Base-by-base conservation (phyloP, 2,888 invertebrate species). In the Pseudococcus jackbeardsleyi region DNA sequence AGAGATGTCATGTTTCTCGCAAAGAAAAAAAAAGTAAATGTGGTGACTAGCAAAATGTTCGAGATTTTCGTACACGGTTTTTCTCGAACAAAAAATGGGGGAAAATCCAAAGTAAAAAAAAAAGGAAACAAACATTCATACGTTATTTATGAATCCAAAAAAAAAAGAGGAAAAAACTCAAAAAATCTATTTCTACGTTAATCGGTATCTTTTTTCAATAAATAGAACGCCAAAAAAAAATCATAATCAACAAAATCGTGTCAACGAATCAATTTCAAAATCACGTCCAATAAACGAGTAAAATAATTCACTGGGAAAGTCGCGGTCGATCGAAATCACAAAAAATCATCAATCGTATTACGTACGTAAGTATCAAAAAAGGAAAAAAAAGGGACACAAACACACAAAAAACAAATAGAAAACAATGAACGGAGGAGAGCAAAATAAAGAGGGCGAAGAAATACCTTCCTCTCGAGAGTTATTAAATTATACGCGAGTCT, bases 1-100 rank as follows among this genome's bases (percentile, higher is more conserved):
- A 48, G 68, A 72, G 86, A 86, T 86, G 86, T 86, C 86, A 68
- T 68, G 68, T 86, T 86, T 86, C 86, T 86, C 86, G 86, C 86
- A 68, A 68, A 77, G 39, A 77, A 77, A 77, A 39, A 46, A 72
- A 72, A 82, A 82, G 7, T 50, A 50, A 15, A 50, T 15, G 48
- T 50, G 48, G 48, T 50, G 48, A 50, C 48, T 50, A 50, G 48
- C 15, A 82, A 82, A 42, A 82, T 19, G 79, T 82, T 82, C 79
- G 79, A 82, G 79, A 82, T 82, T 42, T 42, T 82, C 19, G 46
- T 46, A 82, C 79, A 46, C 26, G 7, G 26, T 3, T 79, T 42
- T 82, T 19, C 46, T 11, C 79, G 79, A 79, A 79, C 79, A n/a
- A 39, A 7, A n/a, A 15, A 82, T 82, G 26, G 26, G 26, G 26